Percentiles rank a stretch among this genome's conserved stretches.
These are phyloP conservation scores for Tetramorium alpestre DNA, from an alignment of 1,140 invertebrate species.

Conservation along the genomic window DNA sequence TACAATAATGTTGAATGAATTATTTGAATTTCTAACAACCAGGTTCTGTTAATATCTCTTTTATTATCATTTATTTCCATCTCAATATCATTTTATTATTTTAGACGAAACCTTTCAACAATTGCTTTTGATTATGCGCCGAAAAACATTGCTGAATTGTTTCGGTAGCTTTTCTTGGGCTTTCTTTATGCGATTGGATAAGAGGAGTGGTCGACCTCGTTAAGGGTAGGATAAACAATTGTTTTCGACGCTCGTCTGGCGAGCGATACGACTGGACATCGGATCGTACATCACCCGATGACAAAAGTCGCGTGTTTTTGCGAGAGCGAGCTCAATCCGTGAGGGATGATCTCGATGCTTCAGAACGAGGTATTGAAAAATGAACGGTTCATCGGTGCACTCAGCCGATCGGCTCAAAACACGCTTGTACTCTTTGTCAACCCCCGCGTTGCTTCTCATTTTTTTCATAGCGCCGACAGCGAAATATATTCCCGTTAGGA, in stretches of 20 bases:
- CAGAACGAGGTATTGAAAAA: constrained; percentile 75
- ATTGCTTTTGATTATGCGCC: neutral
- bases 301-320: constrained; percentile 76
- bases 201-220: constrained; percentile 44
- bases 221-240: constrained; percentile 58
- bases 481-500: constrained; percentile 55
- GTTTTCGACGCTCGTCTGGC: constrained; percentile 53
- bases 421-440: constrained; percentile 52
- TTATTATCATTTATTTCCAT: neutral
- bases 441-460: constrained; percentile 16
- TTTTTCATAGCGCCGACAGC: constrained; percentile 16
- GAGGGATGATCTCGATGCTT: constrained; percentile 75
- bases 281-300: constrained; percentile 74
- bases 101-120: neutral
- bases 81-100: too few relatives aligned
- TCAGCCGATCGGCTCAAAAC: constrained; percentile 72
- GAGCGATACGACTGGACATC: constrained; percentile 40
- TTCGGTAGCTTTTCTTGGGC: neutral
- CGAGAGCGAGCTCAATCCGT: constrained; percentile 61
- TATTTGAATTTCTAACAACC: neutral
- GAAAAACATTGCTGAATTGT: neutral
- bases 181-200: constrained; percentile 1
- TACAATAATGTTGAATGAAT: neutral
- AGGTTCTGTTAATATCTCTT: neutral
- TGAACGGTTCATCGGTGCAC: constrained; percentile 75